phyloP scores from a whole-genome alignment of 2,113 vertebrate genomes.

The Xerus inauris region DNA sequence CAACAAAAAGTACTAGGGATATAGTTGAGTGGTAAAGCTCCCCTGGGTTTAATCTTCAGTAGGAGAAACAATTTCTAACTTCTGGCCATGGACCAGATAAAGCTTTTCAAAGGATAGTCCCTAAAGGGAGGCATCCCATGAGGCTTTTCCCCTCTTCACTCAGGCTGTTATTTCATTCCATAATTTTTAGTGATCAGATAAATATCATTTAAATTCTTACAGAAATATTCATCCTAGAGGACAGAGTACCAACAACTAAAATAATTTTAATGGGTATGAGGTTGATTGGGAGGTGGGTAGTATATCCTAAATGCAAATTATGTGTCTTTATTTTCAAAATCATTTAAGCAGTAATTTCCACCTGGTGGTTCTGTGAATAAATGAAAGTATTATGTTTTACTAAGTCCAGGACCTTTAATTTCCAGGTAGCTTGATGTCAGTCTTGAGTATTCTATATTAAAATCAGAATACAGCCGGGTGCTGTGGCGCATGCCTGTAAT shows the following conservation, averaged over 20 bases:
- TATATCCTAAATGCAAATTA: constrained; percentile 1
- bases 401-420: neutral
- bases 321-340: constrained; percentile 45
- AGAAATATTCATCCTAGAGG: neutral
- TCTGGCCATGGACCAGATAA: neutral
- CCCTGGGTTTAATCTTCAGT: no score
- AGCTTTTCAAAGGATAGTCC: neutral
- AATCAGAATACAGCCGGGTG: no score
- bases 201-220: constrained; percentile 27
- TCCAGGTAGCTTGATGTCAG: neutral
- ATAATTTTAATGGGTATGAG: constrained; percentile 34
- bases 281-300: neutral
- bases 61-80: constrained; percentile 19
- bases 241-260: neutral
- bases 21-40: no score
- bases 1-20: no score
- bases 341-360: neutral
- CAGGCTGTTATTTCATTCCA: neutral
- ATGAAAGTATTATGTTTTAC: neutral
- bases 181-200: neutral
- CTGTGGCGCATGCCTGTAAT: no score
- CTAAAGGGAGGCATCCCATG: neutral
- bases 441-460: neutral
- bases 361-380: neutral
- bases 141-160: neutral